These are phyloP conservation scores for Trichogramma pretiosum DNA, from an alignment of 1,140 invertebrate species.

Conservation along the genomic window DNA sequence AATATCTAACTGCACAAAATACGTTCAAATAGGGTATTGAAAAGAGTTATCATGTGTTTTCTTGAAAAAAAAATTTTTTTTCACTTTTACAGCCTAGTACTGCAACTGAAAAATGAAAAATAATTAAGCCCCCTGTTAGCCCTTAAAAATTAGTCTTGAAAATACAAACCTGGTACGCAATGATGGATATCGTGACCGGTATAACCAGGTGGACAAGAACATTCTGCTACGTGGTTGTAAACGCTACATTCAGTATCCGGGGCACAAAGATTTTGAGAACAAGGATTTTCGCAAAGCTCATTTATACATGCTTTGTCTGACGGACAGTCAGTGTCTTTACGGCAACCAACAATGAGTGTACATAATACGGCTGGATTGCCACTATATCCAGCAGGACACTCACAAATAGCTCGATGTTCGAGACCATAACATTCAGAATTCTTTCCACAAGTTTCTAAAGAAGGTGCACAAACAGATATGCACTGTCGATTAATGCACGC, in stretches of 20 bases:
- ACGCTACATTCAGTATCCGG: constrained; percentile 64
- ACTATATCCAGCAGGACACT: constrained; percentile 67
- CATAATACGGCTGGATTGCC: constrained; percentile 74
- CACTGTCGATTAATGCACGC: constrained; percentile 70
- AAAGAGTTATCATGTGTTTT: no score
- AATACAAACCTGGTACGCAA: no score
- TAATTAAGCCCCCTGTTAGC: no score
- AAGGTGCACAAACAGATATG: constrained; percentile 63
- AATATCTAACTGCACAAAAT: no score
- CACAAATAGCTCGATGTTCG: constrained; percentile 71
- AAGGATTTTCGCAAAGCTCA: constrained; percentile 68
- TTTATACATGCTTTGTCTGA: constrained; percentile 69
- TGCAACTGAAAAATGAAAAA: no score
- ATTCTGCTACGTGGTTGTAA: constrained; percentile 66
- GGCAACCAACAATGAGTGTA: constrained; percentile 60
- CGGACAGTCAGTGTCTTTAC: constrained; percentile 66
- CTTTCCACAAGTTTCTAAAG: constrained; percentile 57
- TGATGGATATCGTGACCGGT: constrained; percentile 43
- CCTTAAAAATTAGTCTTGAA: no score
- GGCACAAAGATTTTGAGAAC: constrained; percentile 59
- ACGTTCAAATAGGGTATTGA: no score
- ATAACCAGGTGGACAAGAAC: constrained; percentile 69
- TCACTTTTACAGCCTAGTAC: no score
- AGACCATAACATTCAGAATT: constrained; percentile 66
- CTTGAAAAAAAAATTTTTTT: no score